Conservation (phyloP, 2,113 vertebrate genomes). For the Sinocyclocheilus anophthalmus region DNA sequence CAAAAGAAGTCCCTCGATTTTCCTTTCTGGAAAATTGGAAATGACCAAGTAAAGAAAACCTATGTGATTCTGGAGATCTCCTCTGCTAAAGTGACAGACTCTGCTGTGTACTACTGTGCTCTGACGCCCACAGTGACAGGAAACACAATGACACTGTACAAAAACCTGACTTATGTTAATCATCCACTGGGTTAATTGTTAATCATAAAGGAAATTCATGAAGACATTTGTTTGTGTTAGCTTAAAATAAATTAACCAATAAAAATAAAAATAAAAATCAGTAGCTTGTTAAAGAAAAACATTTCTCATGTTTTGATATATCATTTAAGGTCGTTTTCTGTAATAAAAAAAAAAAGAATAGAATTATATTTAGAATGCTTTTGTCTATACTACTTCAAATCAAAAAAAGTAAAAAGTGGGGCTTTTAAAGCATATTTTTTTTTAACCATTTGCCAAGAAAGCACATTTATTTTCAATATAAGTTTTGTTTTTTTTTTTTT, state of each 20-base stretch:
- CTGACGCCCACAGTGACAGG: neutral
- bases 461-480: neutral
- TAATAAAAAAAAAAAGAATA: too few species aligned
- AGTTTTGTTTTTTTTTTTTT: too few species aligned
- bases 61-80: constrained; percentile 3
- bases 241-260: too few species aligned
- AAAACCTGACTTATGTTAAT: neutral
- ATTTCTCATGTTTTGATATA: neutral
- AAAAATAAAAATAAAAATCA: neutral
- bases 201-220: neutral
- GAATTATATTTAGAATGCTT: neutral
- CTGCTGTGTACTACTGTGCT: neutral
- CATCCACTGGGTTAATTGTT: neutral
- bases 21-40: neutral
- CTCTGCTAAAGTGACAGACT: neutral
- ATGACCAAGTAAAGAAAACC: constrained; percentile 1
- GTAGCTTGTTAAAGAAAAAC: neutral
- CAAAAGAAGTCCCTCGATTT: too few species aligned
- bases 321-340: neutral
- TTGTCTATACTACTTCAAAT: neutral
- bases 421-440: neutral
- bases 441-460: neutral
- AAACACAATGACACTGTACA: neutral
- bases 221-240: neutral
- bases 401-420: neutral